Evolutionary conservation across 2,113 vertebrate species (phyloP).

Genomic region (Rhabdomys dilectus): DNA sequence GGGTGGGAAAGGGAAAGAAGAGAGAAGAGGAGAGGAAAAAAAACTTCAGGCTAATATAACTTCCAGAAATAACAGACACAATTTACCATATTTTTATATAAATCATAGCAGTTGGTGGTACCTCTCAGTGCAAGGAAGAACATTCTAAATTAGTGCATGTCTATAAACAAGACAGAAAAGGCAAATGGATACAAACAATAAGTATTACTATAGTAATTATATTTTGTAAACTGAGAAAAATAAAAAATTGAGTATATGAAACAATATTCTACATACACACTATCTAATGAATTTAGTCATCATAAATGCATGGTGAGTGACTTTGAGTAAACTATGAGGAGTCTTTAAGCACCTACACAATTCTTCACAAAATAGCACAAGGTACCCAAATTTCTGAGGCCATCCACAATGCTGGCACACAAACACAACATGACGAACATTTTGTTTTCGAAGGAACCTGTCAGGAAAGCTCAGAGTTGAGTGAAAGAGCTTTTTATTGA

Average conservation of each 20-base stretch:
- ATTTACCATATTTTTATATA: neutral
- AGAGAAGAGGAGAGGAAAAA: neutral
- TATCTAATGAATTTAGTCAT: neutral
- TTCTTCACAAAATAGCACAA: neutral
- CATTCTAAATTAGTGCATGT: neutral
- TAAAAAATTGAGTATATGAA: neutral
- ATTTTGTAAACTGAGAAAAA: neutral
- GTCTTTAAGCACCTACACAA: neutral
- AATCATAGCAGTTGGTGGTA: neutral
- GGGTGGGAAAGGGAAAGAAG: neutral
- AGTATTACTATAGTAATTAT: neutral
- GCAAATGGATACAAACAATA: neutral
- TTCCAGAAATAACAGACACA: neutral
- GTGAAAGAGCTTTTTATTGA: neutral
- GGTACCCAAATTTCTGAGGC: neutral
- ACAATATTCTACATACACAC: neutral
- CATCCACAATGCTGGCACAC: neutral
- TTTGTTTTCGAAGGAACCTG: neutral
- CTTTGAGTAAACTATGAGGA: neutral
- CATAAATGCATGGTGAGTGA: neutral
- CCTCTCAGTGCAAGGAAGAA: neutral
- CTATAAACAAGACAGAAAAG: neutral
- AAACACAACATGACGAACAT: neutral
- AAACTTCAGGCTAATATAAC: neutral
- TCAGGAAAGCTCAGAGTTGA: neutral